These are phyloP conservation scores for Characodon lateralis DNA, from an alignment of 2,797 vertebrate species.

Conservation along the genomic window DNA sequence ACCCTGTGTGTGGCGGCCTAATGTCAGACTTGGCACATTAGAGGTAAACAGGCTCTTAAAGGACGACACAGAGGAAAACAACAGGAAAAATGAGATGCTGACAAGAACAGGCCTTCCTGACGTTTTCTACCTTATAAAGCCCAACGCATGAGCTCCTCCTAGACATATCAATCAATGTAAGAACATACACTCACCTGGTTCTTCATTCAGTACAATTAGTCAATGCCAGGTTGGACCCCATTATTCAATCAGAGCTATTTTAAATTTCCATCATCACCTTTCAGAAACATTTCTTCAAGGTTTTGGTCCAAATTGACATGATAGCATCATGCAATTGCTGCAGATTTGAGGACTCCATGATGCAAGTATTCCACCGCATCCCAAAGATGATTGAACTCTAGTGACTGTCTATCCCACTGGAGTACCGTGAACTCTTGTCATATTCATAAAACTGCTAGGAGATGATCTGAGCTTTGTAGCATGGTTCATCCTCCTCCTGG, in stretches of 20 bases:
- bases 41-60: conserved; percentile 61
- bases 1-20: conserved; percentile 64
- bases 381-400: not conserved
- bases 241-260: not conserved
- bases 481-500: not conserved
- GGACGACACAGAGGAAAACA: conserved; percentile 34
- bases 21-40: conserved; percentile 78
- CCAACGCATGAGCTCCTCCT: conserved; percentile 54
- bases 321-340: not conserved
- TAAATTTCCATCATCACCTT: not conserved
- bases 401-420: not conserved
- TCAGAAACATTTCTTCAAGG: not conserved
- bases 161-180: conserved; percentile 39
- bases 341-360: not conserved
- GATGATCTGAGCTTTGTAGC: not conserved
- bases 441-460: not conserved
- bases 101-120: conserved; percentile 54
- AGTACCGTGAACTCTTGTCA: not conserved
- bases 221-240: not conserved
- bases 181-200: not conserved
- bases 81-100: conserved; percentile 56
- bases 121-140: conserved; percentile 47
- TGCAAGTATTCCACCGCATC: not conserved
- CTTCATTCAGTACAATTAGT: not conserved
- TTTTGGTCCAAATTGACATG: not conserved